phyloP scores from a whole-genome alignment of 2,888 invertebrate species.

The Amphiduros pacificus region DNA sequence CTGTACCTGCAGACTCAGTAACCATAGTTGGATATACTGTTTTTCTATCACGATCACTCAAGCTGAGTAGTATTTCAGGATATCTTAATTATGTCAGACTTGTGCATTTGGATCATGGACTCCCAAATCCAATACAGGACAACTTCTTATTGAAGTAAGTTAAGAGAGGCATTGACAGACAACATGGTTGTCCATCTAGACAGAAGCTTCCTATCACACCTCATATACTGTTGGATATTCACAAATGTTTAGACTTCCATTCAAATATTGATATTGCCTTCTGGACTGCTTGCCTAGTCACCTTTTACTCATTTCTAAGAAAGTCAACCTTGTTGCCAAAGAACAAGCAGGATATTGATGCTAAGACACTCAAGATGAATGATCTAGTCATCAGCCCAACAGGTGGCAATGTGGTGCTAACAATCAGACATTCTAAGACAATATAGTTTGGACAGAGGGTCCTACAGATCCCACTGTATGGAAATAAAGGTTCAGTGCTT shows the following conservation, averaged over 20 bases:
- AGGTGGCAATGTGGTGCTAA: no score
- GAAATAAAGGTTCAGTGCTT: no score
- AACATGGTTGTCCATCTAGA: not conserved
- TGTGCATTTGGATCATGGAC: not conserved
- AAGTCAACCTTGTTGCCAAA: not conserved
- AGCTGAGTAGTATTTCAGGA: not conserved
- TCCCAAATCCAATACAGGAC: not conserved
- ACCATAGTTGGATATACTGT: not conserved
- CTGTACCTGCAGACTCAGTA: not conserved
- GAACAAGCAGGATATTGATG: no score
- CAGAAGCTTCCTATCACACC: conserved; percentile 9
- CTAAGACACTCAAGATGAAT: no score
- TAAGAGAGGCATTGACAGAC: not conserved
- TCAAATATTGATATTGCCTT: not conserved
- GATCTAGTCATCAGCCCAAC: no score
- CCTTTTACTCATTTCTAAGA: not conserved
- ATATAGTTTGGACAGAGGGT: no score
- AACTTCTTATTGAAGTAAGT: not conserved
- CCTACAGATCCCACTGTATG: no score
- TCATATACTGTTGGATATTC: not conserved
- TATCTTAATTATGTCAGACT: not conserved
- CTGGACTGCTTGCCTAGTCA: not conserved
- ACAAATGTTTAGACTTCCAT: not conserved
- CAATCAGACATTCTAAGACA: no score
- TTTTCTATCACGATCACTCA: not conserved